Percentiles rank a stretch among this genome's conserved stretches.
phyloP scores from a whole-genome alignment of 2,888 invertebrate species.

The Conus canariensis region DNA sequence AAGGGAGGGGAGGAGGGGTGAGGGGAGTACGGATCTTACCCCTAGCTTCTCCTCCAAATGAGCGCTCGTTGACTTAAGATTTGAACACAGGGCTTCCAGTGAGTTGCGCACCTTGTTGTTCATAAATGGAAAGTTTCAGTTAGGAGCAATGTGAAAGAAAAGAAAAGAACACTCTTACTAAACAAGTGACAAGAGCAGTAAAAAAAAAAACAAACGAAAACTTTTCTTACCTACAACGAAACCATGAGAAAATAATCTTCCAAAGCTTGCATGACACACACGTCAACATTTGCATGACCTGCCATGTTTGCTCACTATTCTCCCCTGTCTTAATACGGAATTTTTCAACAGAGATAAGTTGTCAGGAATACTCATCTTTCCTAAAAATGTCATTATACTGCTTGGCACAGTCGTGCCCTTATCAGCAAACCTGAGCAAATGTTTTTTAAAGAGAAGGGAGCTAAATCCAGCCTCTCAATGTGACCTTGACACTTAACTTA shows the following conservation, averaged over 20 bases:
- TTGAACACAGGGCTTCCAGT: constrained; percentile 71
- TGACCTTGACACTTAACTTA: too few relatives aligned
- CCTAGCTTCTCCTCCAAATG: constrained; percentile 73
- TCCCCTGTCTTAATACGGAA: too few relatives aligned
- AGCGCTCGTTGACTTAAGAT: constrained; percentile 70
- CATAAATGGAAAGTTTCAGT: neutral
- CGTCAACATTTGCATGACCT: too few relatives aligned
- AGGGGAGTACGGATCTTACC: constrained; percentile 55
- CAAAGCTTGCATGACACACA: too few relatives aligned
- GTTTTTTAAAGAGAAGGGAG: too few relatives aligned
- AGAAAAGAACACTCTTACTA: neutral
- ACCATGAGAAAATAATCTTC: neutral
- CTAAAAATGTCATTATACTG: too few relatives aligned
- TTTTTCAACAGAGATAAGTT: too few relatives aligned
- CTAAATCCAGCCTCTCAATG: too few relatives aligned
- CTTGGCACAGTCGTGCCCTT: too few relatives aligned
- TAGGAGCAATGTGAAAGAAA: neutral
- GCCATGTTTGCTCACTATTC: too few relatives aligned
- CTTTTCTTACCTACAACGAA: neutral
- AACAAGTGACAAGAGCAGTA: neutral
- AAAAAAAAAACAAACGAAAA: neutral
- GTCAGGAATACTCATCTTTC: too few relatives aligned
- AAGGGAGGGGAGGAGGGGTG: neutral
- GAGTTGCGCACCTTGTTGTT: constrained; percentile 69
- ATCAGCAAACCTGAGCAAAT: too few relatives aligned